phyloP scores from a whole-genome alignment of 2,113 vertebrate species.

The Rhea pennata region DNA sequence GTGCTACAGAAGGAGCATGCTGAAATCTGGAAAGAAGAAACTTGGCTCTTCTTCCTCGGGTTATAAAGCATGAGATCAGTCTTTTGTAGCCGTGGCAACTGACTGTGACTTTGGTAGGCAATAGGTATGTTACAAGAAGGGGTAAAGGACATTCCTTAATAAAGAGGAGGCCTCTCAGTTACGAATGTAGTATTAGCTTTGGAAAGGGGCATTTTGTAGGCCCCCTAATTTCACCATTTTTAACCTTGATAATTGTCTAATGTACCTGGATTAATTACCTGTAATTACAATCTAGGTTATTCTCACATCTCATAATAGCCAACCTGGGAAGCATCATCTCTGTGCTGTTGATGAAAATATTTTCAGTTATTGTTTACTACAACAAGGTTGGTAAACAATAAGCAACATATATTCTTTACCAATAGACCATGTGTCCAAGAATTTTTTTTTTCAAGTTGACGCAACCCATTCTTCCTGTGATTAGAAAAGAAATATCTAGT shows the following conservation, averaged over 20 bases:
- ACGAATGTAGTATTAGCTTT: neutral
- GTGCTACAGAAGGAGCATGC: neutral
- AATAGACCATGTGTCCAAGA: accelerated
- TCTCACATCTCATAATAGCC: neutral
- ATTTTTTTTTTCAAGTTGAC: neutral
- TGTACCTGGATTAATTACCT: no score
- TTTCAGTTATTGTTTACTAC: neutral
- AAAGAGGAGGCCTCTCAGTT: neutral
- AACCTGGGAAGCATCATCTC: neutral
- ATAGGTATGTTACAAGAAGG: neutral
- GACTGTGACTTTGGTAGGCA: neutral
- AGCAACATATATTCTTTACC: neutral
- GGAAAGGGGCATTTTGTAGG: neutral
- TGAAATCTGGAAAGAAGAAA: neutral
- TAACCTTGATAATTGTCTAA: neutral
- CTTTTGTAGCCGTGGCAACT: neutral
- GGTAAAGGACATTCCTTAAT: neutral
- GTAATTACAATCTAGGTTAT: neutral
- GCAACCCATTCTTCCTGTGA: neutral
- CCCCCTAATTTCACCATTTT: neutral
- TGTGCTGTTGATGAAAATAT: neutral
- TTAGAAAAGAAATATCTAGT: neutral
- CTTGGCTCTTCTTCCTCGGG: neutral
- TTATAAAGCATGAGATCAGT: accelerated
- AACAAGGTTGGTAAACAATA: neutral